Conservation (phyloP, 1,140 invertebrate species). For the Camponotus vicinus region DNA sequence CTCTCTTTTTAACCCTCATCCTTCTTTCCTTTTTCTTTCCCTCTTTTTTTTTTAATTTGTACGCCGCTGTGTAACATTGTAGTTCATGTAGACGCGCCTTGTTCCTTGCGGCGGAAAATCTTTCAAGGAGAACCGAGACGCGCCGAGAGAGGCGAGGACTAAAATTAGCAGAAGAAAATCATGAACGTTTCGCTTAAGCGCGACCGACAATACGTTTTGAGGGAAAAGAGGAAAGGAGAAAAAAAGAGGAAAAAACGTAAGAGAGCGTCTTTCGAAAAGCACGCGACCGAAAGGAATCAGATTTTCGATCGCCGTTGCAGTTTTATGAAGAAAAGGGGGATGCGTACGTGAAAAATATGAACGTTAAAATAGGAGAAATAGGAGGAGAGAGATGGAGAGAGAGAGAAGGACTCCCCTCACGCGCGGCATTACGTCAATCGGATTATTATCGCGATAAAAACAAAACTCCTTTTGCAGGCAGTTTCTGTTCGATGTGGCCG, state of each 20-base stretch:
- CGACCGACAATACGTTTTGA: conserved; percentile 14
- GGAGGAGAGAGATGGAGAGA: not conserved
- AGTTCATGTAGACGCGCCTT: conserved; percentile 48
- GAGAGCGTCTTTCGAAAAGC: conserved; percentile 17
- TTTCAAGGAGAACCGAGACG: conserved; percentile 68
- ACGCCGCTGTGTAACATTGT: conserved; percentile 60
- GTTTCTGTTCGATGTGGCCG: conserved; percentile 46
- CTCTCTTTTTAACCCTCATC: conserved; percentile 21
- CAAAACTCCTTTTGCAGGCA: conserved; percentile 57
- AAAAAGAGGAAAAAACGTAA: not conserved
- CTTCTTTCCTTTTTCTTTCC: not conserved
- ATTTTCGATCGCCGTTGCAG: not conserved
- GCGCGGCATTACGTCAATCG: conserved; percentile 58
- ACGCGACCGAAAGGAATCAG: conserved; percentile 10
- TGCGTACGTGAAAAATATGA: not conserved
- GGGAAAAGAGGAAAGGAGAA: not conserved
- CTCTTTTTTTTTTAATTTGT: conserved; percentile 70
- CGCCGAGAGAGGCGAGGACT: conserved; percentile 35
- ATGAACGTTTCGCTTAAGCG: conserved; percentile 59
- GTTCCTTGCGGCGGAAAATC: conserved; percentile 70
- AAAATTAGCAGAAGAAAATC: conserved; percentile 69
- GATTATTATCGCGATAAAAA: conserved; percentile 61
- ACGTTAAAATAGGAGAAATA: conserved; percentile 24
- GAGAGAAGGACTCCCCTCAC: conserved; percentile 12
- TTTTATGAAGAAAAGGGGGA: not conserved